A percentile compares a stretch with the other conserved stretches of the same genome.
These are phyloP conservation scores for Octodon degus DNA, from an alignment of 2,113 vertebrate species.

Conservation along the genomic window DNA sequence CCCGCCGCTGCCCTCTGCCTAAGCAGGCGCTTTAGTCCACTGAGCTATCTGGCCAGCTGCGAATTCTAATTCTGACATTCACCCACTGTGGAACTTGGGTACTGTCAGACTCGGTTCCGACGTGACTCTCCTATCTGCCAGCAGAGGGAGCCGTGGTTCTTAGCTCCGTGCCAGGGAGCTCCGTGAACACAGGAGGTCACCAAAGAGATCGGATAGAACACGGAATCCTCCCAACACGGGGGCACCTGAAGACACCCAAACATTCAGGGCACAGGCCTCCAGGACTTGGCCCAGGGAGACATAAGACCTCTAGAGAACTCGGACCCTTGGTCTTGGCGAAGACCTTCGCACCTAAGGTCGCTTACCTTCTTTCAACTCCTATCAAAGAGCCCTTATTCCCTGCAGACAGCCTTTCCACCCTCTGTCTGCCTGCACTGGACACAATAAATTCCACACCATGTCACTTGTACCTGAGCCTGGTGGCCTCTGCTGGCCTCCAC, in stretches of 20 bases:
- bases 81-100: background rate
- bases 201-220: background rate
- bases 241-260: background rate
- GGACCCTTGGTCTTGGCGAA: background rate
- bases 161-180: background rate
- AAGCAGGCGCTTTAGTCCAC: too few species aligned
- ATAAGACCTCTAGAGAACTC: background rate
- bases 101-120: background rate
- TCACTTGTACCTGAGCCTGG: background rate
- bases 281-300: background rate
- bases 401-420: background rate
- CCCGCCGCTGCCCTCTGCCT: too few species aligned
- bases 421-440: background rate
- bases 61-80: slow-evolving; percentile 24
- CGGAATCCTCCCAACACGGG: too few species aligned
- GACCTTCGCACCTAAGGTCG: background rate
- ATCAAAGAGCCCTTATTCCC: background rate
- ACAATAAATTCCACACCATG: background rate
- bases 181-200: background rate
- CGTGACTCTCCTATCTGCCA: background rate
- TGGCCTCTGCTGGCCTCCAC: background rate
- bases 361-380: background rate
- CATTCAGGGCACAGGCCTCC: too few species aligned
- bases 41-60: too few species aligned
- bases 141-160: background rate